Percentiles rank a stretch among this genome's conserved stretches.
Evolutionary conservation across 2,797 vertebrate genomes (phyloP).

Genomic region (Alectoris magna): DNA sequence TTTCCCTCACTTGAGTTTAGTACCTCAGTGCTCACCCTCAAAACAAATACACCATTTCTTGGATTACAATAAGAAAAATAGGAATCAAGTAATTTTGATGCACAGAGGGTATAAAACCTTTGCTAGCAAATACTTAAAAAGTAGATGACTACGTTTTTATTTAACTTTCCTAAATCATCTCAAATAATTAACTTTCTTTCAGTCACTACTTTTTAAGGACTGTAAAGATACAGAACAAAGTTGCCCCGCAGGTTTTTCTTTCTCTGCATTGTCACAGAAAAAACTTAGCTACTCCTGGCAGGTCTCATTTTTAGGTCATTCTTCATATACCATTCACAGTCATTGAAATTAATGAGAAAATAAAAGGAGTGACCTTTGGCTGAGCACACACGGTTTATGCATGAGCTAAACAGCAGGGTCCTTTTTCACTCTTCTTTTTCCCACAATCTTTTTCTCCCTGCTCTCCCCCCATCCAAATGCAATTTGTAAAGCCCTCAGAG

Average conservation of each 20-base stretch:
- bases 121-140: background rate
- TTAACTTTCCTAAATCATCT: background rate
- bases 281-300: conserved; percentile 37
- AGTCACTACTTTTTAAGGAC: background rate
- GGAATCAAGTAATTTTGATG: background rate
- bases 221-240: background rate
- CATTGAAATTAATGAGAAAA: conserved; percentile 74
- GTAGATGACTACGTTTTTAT: background rate
- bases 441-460: conserved; percentile 52
- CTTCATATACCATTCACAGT: conserved; percentile 47
- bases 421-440: conserved; percentile 43
- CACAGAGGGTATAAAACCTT: background rate
- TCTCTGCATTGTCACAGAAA: background rate
- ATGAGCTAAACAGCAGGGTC: conserved; percentile 53
- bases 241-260: conserved; percentile 31
- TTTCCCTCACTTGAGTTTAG: background rate
- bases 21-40: background rate
- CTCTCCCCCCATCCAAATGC: conserved; percentile 13
- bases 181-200: background rate
- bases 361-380: conserved; percentile 67
- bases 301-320: conserved; percentile 66
- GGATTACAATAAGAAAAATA: background rate
- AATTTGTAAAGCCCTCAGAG: conserved; percentile 51
- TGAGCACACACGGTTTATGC: conserved; percentile 64
- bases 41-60: background rate